Base-by-base conservation (phyloP, 2,797 vertebrate genomes). In the Odontamblyopus rebecca region DNA sequence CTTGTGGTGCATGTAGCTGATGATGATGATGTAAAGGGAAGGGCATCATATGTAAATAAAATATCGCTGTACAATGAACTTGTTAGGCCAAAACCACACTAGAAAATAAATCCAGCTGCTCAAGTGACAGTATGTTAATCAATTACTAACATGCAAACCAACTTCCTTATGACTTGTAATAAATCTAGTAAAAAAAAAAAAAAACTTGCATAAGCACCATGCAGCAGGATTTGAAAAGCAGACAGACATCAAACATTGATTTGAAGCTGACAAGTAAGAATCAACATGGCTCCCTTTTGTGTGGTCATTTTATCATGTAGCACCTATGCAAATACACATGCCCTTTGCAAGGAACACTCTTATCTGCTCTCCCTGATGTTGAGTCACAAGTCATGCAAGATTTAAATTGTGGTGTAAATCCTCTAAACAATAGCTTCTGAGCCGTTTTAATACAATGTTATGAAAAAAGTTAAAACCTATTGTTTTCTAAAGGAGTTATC, bases 281-380 rank as follows among this genome's bases (percentile, higher is more conserved):
- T 50, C 26, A 60, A 13, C 67, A 73, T 54, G 60, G 61, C 73
- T 71, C 73, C 71, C 50, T 78, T 78, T 82, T 71, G 75, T 79
- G 80, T 77, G 82, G 79, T 74, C 74, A 71, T 61, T 82, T 85
- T 76, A 84, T 86, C 83, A 38, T 62, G 67, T 13, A 76, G 79
- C 83, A 48, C 81, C 79, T 74, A 88, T 86, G 88, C 87, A 90
- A 91, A 89, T 88, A 88, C 56, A 66, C 61, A 1, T 75, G 78
- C 73, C 82, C 86, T 89, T 80, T 71, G 51, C 70, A 80, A 65
- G 79, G 83, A 76, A 81, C 80, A 68, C 74, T 76, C 86, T 89
- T 88, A 92, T 91, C 88, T 77, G 75, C 54, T 41, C 68, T 74
- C 72, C 35, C 81, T 74, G 84, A 77, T 62, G 64, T 76, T 61